Base-by-base conservation (phyloP, 1,140 invertebrate species). In the Neodiprion lecontei region DNA sequence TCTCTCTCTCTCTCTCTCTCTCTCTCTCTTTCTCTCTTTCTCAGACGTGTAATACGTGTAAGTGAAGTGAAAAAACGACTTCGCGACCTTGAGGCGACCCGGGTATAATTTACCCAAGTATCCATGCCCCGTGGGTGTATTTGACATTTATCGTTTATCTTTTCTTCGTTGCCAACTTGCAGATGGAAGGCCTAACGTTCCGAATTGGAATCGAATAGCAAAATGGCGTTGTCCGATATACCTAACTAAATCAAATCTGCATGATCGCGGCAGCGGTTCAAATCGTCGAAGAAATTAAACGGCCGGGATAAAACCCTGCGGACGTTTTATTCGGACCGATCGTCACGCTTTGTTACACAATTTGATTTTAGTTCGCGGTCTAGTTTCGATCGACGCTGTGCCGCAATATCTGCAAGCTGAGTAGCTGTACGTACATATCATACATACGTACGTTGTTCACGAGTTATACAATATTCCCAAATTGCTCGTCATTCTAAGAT, bases 341-440 rank as follows among this genome's bases (percentile, higher is more conserved):
- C 53, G 53, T 61, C 53, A 61, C 53, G 53, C 11, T 61, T 61
- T 11, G 53, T 61, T 61, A 61, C 53, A 61, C 53, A 61, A 61
- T 61, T 61, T 61, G n/a, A 61, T 61, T 61, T 61, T 61, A 14
- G 53, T 14, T 61, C 53, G 53, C 53, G 53, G 53, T 61, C n/a
- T 61, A 61, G 53, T 61, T 61, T 61, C 9, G 53, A 17, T 61
- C 11, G 1, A 40, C 28, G 28, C 28, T 40, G 28, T 40, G 28
- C 28, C 28, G 28, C 28, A 40, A 40, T 40, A 40, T 40, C n/a
- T 61, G 53, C n/a, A 17, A 61, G 53, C 53, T 12, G 53, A 12
- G 53, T 17, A 9, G 9, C 53, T 17, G 53, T 17, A 61, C 53
- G 11, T 12, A 17, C 53, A 9, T 17, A 40, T 40, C 5, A 40